A percentile compares a stretch with the other conserved stretches of the same genome.
Evolutionary conservation across 2,888 invertebrate genomes (phyloP).

Genomic region (Macaria liturata): DNA sequence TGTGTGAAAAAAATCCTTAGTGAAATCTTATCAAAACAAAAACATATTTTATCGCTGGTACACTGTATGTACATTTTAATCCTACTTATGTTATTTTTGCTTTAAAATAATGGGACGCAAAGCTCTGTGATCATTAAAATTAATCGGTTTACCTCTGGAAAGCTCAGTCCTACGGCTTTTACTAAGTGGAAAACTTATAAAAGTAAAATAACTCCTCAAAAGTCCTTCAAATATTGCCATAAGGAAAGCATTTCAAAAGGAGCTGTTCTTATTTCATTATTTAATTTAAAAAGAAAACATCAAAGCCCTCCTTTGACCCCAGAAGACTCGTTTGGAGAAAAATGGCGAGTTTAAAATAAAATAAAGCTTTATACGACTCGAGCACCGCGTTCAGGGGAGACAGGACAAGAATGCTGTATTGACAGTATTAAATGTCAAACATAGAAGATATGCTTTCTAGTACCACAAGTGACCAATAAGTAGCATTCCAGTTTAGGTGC

Average conservation of each 20-base stretch:
- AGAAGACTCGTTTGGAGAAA: conserved; percentile 10
- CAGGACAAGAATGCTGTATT: not conserved
- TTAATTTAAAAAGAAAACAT: conserved; percentile 17
- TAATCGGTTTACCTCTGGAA: not conserved
- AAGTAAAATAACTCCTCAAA: not conserved
- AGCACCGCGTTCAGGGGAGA: conserved; percentile 12
- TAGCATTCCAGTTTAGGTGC: too few relatives aligned
- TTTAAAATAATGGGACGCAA: too few relatives aligned
- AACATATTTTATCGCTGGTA: too few relatives aligned
- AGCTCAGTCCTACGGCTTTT: too few relatives aligned
- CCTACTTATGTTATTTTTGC: too few relatives aligned
- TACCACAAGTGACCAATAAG: too few relatives aligned
- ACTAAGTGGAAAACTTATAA: not conserved
- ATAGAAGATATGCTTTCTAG: too few relatives aligned
- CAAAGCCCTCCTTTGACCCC: conserved; percentile 1
- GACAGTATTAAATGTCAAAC: too few relatives aligned
- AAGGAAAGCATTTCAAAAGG: too few relatives aligned
- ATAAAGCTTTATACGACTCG: conserved; percentile 13
- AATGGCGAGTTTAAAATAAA: conserved; percentile 14
- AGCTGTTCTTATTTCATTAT: not conserved
- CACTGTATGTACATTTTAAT: too few relatives aligned
- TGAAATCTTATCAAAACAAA: too few relatives aligned
- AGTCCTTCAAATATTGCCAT: not conserved
- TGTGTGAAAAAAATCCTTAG: too few relatives aligned
- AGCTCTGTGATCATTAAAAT: not conserved